Percentiles rank a stretch among this genome's conserved stretches.
These are phyloP conservation scores for Seriola aureovittata DNA, from an alignment of 2,113 vertebrate species.

Conservation along the genomic window DNA sequence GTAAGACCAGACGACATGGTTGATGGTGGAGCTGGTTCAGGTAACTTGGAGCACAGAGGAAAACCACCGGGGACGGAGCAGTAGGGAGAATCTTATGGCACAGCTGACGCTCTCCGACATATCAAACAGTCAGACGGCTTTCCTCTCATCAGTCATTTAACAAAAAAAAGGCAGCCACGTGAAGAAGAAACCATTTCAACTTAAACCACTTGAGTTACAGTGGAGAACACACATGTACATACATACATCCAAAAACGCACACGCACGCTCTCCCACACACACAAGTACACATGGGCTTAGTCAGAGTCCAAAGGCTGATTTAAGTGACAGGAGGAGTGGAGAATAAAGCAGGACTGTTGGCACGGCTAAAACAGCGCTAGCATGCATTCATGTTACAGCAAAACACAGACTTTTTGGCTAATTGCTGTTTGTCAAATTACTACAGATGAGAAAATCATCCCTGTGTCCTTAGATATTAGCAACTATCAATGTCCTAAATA, in stretches of 20 bases:
- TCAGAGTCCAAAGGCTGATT: conserved; percentile 66
- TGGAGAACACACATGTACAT: conserved; percentile 33
- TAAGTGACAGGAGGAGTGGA: conserved; percentile 34
- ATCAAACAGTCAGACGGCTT: conserved; percentile 39
- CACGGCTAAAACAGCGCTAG: neutral
- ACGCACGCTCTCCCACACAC: neutral
- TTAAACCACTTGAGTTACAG: conserved; percentile 47
- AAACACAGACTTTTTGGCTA: conserved; percentile 14
- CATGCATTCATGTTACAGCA: neutral
- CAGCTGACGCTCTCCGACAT: conserved; percentile 23
- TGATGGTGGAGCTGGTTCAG: neutral
- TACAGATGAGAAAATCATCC: neutral
- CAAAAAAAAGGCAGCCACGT: conserved; percentile 72
- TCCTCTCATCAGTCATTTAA: conserved; percentile 40
- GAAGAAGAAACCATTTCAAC: conserved; percentile 54
- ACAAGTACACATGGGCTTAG: conserved; percentile 37
- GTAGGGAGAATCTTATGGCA: conserved; percentile 59
- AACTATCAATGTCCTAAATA: neutral
- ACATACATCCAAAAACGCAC: conserved; percentile 12
- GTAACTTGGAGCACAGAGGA: conserved; percentile 11
- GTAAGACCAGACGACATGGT: neutral
- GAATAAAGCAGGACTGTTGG: conserved; percentile 35
- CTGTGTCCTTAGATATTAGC: neutral
- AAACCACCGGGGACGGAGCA: conserved; percentile 35
- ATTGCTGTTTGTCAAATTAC: neutral